A percentile compares a stretch with the other conserved stretches of the same genome.
Conservation (phyloP, 92 coral and sea anemone genomes). For the Heliopora coerulea region DNA sequence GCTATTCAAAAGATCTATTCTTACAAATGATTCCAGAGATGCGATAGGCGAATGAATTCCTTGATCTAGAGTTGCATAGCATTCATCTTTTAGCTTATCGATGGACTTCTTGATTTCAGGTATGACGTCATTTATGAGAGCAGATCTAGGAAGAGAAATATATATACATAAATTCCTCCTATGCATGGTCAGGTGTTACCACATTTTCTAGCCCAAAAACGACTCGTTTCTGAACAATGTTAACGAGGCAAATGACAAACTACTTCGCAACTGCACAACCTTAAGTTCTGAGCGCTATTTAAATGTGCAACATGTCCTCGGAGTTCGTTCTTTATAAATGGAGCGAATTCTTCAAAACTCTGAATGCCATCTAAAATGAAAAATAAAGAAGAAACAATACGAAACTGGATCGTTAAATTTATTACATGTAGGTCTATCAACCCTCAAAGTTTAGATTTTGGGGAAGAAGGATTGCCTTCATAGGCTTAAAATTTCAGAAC, state of each 20-base stretch:
- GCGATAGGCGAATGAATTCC: slow-evolving; percentile 19
- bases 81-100: slow-evolving; percentile 58
- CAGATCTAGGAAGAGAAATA: slow-evolving; percentile 16
- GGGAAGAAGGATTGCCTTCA: no score
- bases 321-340: slow-evolving; percentile 61
- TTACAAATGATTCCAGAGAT: slow-evolving; percentile 42
- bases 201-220: no score
- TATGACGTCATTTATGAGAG: slow-evolving; percentile 61
- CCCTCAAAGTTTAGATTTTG: no score
- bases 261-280: no score
- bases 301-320: slow-evolving; percentile 74
- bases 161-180: background rate
- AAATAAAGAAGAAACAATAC: no score
- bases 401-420: no score
- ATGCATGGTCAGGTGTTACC: no score
- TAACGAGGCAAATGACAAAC: no score
- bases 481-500: no score
- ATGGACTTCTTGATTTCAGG: slow-evolving; percentile 75
- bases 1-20: background rate
- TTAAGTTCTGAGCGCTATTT: slow-evolving; percentile 61
- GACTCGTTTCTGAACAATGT: no score
- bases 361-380: slow-evolving; percentile 64
- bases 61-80: slow-evolving; percentile 44
- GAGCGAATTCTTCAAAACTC: slow-evolving; percentile 61
- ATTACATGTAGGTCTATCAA: no score